These are phyloP conservation scores for Eurois occulta DNA, from an alignment of 2,888 invertebrate genomes.

Conservation along the genomic window DNA sequence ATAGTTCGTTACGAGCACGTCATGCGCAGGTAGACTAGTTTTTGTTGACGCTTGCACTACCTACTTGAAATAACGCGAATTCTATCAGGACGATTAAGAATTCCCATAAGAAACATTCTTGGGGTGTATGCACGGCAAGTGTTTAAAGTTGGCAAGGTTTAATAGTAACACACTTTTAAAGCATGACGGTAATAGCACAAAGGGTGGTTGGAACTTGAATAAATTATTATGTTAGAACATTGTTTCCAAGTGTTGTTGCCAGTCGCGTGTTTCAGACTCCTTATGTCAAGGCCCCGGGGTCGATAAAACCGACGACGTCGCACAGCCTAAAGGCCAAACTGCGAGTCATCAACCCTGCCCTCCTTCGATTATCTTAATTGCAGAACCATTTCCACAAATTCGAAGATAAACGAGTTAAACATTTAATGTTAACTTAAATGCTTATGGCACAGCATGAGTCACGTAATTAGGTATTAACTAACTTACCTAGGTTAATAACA, in stretches of 20 bases:
- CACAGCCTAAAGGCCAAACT: conserved; percentile 70
- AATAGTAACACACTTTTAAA: conserved; percentile 48
- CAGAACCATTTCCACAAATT: conserved; percentile 69
- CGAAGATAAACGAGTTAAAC: conserved; percentile 56
- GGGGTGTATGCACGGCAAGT: neutral
- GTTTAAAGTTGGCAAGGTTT: conserved; percentile 54
- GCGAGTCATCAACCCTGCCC: conserved; percentile 79
- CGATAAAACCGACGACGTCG: conserved; percentile 74
- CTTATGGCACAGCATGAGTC: conserved; percentile 40
- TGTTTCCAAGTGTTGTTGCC: conserved; percentile 63
- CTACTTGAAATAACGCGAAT: conserved; percentile 54
- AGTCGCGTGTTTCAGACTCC: conserved; percentile 76
- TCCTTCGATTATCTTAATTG: conserved; percentile 79
- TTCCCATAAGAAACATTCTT: conserved; percentile 30
- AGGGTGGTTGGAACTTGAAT: conserved; percentile 59
- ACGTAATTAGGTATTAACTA: conserved; percentile 33
- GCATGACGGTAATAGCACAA: conserved; percentile 17
- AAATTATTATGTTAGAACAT: conserved; percentile 57
- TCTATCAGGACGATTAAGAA: conserved; percentile 20
- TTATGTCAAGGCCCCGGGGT: conserved; percentile 74
- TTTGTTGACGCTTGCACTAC: conserved; percentile 67
- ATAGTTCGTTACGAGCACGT: conserved; percentile 77
- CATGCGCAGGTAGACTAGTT: conserved; percentile 82
- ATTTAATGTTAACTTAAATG: conserved; percentile 46
- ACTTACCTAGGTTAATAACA: conserved; percentile 13